Evolutionary conservation across 2,888 invertebrate species (phyloP).

Genomic region (Cerceris ruficornis): DNA sequence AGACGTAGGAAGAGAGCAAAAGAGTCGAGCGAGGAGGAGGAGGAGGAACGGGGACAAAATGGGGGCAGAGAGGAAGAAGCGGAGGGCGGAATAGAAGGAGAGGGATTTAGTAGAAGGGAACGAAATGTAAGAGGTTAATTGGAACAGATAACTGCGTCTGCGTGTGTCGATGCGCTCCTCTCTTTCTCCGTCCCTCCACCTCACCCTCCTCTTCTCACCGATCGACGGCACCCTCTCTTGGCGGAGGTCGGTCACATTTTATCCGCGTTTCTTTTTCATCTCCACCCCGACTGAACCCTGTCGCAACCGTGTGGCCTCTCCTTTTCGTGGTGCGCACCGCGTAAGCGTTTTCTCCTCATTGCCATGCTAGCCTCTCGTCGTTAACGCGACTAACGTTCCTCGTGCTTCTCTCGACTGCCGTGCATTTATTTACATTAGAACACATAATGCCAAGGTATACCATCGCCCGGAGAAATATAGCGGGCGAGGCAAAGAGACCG

Average conservation of each 20-base stretch:
- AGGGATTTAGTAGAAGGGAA: conserved; percentile 56
- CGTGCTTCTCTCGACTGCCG: conserved; percentile 32
- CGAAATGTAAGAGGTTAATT: conserved; percentile 73
- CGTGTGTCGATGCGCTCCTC: conserved; percentile 60
- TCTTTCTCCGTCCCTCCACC: neutral
- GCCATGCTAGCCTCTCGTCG: conserved; percentile 41
- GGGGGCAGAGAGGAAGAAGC: neutral
- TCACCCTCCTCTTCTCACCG: conserved; percentile 12
- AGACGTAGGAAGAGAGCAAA: conserved; percentile 12
- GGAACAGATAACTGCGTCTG: conserved; percentile 69
- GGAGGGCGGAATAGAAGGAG: conserved; percentile 18
- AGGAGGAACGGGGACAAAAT: neutral
- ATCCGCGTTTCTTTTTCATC: conserved; percentile 57
- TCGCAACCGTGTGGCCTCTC: conserved; percentile 20
- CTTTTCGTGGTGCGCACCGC: conserved; percentile 38
- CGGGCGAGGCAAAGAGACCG: neutral
- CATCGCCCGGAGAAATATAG: conserved; percentile 13
- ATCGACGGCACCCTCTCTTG: conserved; percentile 3
- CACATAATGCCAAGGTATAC: conserved; percentile 47
- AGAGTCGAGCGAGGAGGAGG: conserved; percentile 1
- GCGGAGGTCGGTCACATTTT: conserved; percentile 57
- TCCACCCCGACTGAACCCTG: conserved; percentile 42
- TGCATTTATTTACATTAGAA: conserved; percentile 66
- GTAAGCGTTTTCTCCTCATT: conserved; percentile 55
- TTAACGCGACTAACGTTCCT: conserved; percentile 56